Evolutionary conservation across 2,797 vertebrate species (phyloP).

Genomic region (Microcaecilia unicolor): DNA sequence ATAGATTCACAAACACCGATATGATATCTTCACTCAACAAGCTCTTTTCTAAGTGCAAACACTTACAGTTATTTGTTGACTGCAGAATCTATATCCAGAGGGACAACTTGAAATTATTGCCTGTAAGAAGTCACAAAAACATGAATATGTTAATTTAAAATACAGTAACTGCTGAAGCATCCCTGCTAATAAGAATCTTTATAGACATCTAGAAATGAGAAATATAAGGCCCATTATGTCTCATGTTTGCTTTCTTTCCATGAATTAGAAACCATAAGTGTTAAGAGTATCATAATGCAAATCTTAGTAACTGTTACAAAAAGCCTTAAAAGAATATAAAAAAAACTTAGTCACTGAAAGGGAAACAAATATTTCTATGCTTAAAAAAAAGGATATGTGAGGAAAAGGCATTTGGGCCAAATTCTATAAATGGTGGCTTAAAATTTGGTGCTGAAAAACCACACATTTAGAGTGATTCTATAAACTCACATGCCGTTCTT

Average conservation of each 20-base stretch:
- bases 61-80: slow-evolving; percentile 44
- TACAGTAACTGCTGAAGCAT: slow-evolving; percentile 17
- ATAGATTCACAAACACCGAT: slow-evolving; percentile 3
- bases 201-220: slow-evolving; percentile 23
- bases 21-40: not conserved
- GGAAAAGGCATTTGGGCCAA: no score
- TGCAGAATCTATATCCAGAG: slow-evolving; percentile 17
- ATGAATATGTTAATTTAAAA: slow-evolving; percentile 37
- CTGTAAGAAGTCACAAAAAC: slow-evolving; percentile 43
- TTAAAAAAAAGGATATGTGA: no score
- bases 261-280: slow-evolving; percentile 25
- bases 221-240: slow-evolving; percentile 14
- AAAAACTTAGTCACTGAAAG: no score
- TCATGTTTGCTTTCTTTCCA: slow-evolving; percentile 2
- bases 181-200: slow-evolving; percentile 20
- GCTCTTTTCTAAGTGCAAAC: slow-evolving; percentile 1
- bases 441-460: no score
- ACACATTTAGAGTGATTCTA: no score
- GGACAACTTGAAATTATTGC: slow-evolving; percentile 22
- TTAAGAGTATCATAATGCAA: slow-evolving; percentile 4
- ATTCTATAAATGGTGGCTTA: no score
- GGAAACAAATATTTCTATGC: no score
- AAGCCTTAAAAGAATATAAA: no score
- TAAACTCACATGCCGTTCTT: no score
- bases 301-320: no score